phyloP scores from a whole-genome alignment of 2,113 vertebrate genomes.

The Boleophthalmus pectinirostris region DNA sequence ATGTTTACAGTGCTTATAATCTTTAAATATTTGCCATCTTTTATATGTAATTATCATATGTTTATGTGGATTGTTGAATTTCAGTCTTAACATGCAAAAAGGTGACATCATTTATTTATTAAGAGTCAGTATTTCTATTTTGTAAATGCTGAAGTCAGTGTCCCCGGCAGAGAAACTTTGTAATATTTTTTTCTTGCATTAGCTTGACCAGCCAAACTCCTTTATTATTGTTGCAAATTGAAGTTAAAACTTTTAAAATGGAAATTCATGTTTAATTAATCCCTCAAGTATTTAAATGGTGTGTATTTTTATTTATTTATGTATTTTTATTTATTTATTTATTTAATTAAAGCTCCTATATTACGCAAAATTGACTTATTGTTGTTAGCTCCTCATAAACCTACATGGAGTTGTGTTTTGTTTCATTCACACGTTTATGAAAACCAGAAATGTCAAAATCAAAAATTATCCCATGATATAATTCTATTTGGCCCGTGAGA shows the following conservation, averaged over 20 bases:
- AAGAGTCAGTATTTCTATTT: not conserved
- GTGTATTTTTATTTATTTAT: not conserved
- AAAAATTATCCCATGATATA: no score
- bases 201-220: not conserved
- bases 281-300: not conserved
- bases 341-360: no score
- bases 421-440: no score
- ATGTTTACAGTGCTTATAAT: not conserved
- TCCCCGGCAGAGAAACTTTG: not conserved
- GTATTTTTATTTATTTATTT: no score
- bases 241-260: no score
- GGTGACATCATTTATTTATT: not conserved
- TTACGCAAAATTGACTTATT: no score
- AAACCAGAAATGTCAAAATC: no score
- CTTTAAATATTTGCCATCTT: not conserved
- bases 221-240: no score
- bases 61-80: not conserved
- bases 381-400: no score
- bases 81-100: not conserved
- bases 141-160: not conserved
- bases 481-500: no score
- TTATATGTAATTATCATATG: not conserved
- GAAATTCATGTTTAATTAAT: not conserved
- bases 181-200: not conserved
- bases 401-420: no score